These are phyloP conservation scores for Lagocephalus sceleratus DNA, from an alignment of 2,797 vertebrate genomes.

Conservation along the genomic window DNA sequence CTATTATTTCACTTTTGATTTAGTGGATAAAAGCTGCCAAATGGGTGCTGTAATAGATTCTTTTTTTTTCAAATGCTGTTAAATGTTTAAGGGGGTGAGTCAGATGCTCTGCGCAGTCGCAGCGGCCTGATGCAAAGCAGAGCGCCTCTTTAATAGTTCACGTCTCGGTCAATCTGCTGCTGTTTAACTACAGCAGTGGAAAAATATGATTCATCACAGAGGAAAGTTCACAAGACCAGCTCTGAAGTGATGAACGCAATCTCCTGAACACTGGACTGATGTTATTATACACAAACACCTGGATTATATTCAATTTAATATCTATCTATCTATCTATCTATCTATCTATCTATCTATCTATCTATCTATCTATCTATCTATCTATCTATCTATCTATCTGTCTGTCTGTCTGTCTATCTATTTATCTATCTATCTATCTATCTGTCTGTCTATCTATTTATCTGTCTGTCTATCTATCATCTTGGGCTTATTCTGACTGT, in stretches of 20 bases:
- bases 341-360: conserved; percentile 11
- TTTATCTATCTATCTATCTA: conserved; percentile 1
- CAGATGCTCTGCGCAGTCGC: conserved; percentile 65
- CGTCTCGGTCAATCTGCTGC: conserved; percentile 22
- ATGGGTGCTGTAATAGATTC: background rate
- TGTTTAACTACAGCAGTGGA: conserved; percentile 38
- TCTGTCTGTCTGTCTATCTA: background rate
- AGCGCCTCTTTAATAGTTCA: conserved; percentile 43
- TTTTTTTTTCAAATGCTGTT: background rate
- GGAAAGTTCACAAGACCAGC: conserved; percentile 15
- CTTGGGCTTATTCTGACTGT: conserved; percentile 11
- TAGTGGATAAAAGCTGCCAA: background rate
- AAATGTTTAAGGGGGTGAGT: background rate
- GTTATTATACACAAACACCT: background rate
- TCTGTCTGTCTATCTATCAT: conserved; percentile 11
- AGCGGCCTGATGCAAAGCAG: conserved; percentile 85
- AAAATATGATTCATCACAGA: conserved; percentile 41
- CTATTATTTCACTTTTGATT: no score
- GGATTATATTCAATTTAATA: background rate
- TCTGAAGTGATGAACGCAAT: conserved; percentile 2
- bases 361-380: conserved; percentile 12
- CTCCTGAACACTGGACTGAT: background rate
- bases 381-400: conserved; percentile 4
- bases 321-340: background rate
- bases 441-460: conserved; percentile 1